A percentile compares a stretch with the other conserved stretches of the same genome.
Conservation (phyloP, 2,797 vertebrate genomes). For the Hybognathus amarus region DNA sequence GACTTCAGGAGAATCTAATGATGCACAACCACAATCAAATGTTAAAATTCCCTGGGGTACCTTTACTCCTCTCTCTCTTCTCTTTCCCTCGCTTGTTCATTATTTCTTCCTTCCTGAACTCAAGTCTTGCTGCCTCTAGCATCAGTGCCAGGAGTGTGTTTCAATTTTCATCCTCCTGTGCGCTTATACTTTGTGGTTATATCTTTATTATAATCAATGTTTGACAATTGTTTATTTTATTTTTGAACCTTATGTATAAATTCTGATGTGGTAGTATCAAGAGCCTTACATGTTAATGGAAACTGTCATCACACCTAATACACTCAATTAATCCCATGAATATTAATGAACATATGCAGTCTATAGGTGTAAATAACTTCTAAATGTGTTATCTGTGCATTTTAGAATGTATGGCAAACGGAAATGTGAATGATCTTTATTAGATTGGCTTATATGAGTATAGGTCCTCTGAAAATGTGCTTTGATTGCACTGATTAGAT, state of each 20-base stretch:
- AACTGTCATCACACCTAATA: conserved; percentile 26
- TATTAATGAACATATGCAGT: conserved; percentile 24
- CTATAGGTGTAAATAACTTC: conserved; percentile 14
- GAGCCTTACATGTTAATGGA: not conserved
- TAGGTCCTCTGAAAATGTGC: not conserved
- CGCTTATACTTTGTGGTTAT: not conserved
- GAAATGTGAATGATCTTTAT: not conserved
- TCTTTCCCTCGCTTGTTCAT: not conserved
- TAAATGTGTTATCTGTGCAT: not conserved
- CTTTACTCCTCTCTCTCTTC: conserved; percentile 12
- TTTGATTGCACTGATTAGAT: conserved; percentile 42
- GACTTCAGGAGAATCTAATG: conserved; percentile 50
- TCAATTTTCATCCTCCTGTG: not conserved
- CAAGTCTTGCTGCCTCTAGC: not conserved
- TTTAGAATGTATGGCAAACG: not conserved
- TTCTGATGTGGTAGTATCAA: conserved; percentile 6
- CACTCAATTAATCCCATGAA: conserved; percentile 8
- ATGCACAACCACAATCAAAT: conserved; percentile 58
- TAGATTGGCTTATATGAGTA: conserved; percentile 12
- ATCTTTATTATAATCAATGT: conserved; percentile 10
- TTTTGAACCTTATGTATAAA: conserved; percentile 1
- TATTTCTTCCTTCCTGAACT: conserved; percentile 12
- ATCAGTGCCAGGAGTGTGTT: not conserved
- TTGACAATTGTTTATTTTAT: conserved; percentile 51
- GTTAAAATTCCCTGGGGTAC: conserved; percentile 48